phyloP scores from a whole-genome alignment of 2,113 vertebrate genomes.

The Istiophorus platypterus region DNA sequence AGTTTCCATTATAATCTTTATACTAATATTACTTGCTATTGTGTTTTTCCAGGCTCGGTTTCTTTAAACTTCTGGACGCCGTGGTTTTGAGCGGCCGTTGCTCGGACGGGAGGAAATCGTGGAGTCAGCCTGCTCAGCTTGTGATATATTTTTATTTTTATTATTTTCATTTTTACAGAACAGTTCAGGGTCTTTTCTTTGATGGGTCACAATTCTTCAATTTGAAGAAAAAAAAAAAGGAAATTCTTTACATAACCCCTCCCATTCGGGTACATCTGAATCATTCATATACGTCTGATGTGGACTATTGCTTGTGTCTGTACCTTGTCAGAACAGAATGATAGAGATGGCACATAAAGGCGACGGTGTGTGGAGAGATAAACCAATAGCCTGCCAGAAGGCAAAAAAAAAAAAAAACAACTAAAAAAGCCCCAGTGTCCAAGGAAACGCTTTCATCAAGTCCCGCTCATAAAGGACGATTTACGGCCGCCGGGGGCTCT shows the following conservation, averaged over 20 bases:
- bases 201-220: neutral
- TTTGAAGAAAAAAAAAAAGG: too few relatives aligned
- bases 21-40: too few relatives aligned
- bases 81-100: neutral
- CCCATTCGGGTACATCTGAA: slow-evolving; percentile 34
- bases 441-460: slow-evolving; percentile 84
- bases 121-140: neutral
- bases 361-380: slow-evolving; percentile 77
- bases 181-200: neutral
- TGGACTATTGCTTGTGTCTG: slow-evolving; percentile 55
- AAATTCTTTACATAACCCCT: slow-evolving; percentile 22
- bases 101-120: neutral
- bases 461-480: slow-evolving; percentile 82
- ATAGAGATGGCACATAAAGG: slow-evolving; percentile 79
- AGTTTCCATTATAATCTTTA: too few relatives aligned
- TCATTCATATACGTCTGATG: slow-evolving; percentile 37
- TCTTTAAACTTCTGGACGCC: too few relatives aligned
- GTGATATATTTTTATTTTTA: too few relatives aligned
- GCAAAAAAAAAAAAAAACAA: slow-evolving; percentile 61
- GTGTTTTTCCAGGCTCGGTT: too few relatives aligned
- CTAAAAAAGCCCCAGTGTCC: slow-evolving; percentile 68
- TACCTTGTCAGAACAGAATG: slow-evolving; percentile 70
- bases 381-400: slow-evolving; percentile 79
- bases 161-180: too few relatives aligned
- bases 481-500: slow-evolving; percentile 75